phyloP scores from a whole-genome alignment of 2,888 invertebrate genomes.

The Lathronympha strigana region DNA sequence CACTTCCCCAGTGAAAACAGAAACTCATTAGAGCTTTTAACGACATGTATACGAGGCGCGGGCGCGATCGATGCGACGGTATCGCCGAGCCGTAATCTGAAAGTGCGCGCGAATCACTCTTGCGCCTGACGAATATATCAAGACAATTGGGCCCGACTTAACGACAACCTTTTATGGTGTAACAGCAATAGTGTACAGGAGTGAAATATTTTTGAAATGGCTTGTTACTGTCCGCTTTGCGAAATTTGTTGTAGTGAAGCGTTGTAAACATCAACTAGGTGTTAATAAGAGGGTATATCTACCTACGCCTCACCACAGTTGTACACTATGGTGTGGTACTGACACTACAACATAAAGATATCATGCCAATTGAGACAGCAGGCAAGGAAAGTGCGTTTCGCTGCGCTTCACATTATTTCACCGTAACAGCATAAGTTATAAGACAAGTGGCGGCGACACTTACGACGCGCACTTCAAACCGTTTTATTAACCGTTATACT shows the following conservation, averaged over 20 bases:
- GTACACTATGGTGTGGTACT: not conserved
- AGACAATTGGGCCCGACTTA: slow-evolving; percentile 53
- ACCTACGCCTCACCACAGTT: not conserved
- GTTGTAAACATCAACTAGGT: slow-evolving; percentile 45
- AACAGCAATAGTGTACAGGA: slow-evolving; percentile 45
- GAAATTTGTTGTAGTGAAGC: slow-evolving; percentile 51
- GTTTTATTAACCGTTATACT: no score
- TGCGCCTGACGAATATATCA: slow-evolving; percentile 50
- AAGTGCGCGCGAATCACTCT: slow-evolving; percentile 49
- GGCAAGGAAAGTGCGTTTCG: no score
- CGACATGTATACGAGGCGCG: slow-evolving; percentile 60
- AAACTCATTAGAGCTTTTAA: slow-evolving; percentile 70
- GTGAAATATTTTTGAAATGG: slow-evolving; percentile 55
- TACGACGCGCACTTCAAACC: no score
- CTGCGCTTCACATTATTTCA: no score
- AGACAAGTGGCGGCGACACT: no score
- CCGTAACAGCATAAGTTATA: no score
- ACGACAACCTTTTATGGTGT: slow-evolving; percentile 49
- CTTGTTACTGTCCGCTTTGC: slow-evolving; percentile 59
- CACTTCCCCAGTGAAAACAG: slow-evolving; percentile 65
- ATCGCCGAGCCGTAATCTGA: slow-evolving; percentile 57
- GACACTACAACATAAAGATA: not conserved
- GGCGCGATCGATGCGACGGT: slow-evolving; percentile 56
- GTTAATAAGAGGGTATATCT: no score
- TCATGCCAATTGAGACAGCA: no score